Percentiles rank a stretch among this genome's conserved stretches.
Evolutionary conservation across 2,797 vertebrate species (phyloP).

Genomic region (Nyctalus aviator): DNA sequence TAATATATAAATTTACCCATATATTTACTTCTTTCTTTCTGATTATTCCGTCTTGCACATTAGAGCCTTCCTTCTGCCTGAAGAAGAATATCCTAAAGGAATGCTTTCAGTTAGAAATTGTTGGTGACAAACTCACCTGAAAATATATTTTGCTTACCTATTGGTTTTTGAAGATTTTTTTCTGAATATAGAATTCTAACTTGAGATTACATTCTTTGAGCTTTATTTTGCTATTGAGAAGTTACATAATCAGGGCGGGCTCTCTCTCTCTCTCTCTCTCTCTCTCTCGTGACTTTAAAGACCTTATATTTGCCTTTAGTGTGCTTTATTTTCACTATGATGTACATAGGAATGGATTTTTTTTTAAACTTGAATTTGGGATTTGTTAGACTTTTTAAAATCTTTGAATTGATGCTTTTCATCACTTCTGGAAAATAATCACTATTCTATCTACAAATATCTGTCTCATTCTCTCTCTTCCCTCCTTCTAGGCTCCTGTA

Average conservation of each 20-base stretch:
- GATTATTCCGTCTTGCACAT: not conserved
- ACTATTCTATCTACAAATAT: not conserved
- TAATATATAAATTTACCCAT: not conserved
- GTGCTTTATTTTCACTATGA: not conserved
- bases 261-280: not conserved
- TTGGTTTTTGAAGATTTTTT: conserved; percentile 28
- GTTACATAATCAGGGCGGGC: conserved; percentile 8
- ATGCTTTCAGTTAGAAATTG: not conserved
- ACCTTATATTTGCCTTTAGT: conserved; percentile 52
- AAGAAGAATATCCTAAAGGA: not conserved
- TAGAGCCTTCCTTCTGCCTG: not conserved
- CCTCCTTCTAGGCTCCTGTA: not conserved
- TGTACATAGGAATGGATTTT: conserved; percentile 4
- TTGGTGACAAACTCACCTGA: not conserved
- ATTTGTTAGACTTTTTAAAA: conserved; percentile 1
- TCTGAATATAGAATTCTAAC: not conserved
- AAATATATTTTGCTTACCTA: not conserved
- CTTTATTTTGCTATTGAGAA: conserved; percentile 12
- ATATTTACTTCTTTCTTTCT: not conserved
- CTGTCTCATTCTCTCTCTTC: not conserved
- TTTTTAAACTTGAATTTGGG: not conserved
- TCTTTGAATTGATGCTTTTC: conserved; percentile 11
- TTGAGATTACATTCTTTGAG: not conserved
- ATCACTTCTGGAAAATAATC: not conserved
- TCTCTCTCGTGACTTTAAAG: conserved; percentile 31